Evolutionary conservation across 1,140 invertebrate genomes (phyloP).

Genomic region (Scylla paramamosain): DNA sequence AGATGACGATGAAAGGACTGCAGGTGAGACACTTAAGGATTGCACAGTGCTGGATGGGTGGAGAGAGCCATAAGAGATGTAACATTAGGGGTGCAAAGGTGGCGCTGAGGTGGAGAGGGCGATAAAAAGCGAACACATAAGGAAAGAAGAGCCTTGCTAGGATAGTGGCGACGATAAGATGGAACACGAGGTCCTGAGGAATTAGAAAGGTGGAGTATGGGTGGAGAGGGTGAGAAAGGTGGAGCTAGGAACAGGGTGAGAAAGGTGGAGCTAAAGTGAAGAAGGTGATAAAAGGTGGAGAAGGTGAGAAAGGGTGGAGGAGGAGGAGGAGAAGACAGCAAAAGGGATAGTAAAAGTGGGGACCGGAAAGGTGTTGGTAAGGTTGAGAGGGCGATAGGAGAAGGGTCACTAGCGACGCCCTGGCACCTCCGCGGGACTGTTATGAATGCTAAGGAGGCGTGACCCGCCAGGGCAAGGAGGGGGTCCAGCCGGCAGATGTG

Average conservation of each 20-base stretch:
- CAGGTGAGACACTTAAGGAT: too few relatives aligned
- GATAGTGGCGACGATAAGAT: too few relatives aligned
- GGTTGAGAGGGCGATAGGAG: neutral
- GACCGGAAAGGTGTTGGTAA: neutral
- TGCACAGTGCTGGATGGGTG: neutral
- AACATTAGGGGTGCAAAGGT: neutral
- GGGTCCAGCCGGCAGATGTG: neutral
- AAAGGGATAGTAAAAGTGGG: neutral
- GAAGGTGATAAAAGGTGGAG: neutral
- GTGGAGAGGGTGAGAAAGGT: neutral
- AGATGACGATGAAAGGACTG: too few relatives aligned
- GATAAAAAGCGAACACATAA: neutral
- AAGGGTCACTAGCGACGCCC: neutral
- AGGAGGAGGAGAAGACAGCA: neutral
- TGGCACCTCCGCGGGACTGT: slow-evolving; percentile 7
- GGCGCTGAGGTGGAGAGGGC: neutral
- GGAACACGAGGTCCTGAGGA: neutral
- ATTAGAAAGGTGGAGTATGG: neutral
- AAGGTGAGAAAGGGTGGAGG: neutral
- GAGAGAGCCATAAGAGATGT: neutral
- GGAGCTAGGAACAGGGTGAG: neutral
- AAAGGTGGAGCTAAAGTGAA: neutral
- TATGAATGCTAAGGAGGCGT: slow-evolving; percentile 21
- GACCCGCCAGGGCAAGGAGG: neutral
- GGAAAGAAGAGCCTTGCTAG: too few relatives aligned